Conservation (phyloP, 2,888 invertebrate species). For the Monoplex corrugatus region DNA sequence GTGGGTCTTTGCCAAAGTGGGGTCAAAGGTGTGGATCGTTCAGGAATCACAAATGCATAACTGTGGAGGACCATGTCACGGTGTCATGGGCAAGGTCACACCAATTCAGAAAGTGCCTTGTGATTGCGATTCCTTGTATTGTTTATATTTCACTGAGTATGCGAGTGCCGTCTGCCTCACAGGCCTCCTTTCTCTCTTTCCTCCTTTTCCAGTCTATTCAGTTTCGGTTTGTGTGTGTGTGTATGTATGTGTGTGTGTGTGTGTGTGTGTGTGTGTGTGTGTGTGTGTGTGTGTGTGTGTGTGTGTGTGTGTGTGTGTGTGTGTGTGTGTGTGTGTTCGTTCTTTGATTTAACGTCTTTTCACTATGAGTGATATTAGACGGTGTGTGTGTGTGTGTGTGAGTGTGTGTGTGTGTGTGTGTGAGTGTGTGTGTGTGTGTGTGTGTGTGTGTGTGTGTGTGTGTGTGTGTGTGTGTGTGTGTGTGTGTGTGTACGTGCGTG, state of each 20-base stretch:
- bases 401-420: conserved; percentile 8
- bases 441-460: conserved; percentile 24
- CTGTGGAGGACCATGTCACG: no score
- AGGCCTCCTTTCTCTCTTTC: no score
- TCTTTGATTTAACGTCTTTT: background rate
- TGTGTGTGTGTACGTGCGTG: background rate
- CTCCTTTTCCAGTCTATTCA: no score
- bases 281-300: background rate
- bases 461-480: background rate
- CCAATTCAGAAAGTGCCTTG: no score
- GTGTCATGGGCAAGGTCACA: no score
- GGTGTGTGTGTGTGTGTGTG: conserved; percentile 29
- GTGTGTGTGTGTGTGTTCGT: no score
- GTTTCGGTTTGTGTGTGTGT: background rate
- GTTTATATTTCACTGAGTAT: no score
- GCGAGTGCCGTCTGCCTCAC: no score
- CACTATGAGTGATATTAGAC: background rate
- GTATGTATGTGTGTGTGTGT: background rate
- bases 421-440: conserved; percentile 30
- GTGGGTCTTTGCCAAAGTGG: no score
- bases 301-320: background rate
- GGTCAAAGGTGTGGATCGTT: no score
- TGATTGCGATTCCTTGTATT: no score
- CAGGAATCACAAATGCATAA: no score
- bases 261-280: background rate